Conservation (phyloP, 2,113 vertebrate genomes). For the Aramus guarauna region DNA sequence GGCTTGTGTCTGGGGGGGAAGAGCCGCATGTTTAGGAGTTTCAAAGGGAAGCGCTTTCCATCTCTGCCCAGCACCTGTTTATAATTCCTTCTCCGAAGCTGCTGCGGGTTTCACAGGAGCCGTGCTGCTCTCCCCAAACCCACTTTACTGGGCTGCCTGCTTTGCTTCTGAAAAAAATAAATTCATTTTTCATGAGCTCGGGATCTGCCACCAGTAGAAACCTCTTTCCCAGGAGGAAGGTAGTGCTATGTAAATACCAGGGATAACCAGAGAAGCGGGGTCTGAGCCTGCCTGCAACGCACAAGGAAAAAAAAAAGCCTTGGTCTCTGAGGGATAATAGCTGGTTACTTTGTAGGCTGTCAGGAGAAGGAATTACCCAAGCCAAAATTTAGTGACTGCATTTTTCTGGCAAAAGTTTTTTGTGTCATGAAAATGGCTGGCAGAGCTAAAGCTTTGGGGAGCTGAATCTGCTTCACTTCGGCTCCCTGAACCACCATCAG, state of each 20-base stretch:
- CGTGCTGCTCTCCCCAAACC: not conserved
- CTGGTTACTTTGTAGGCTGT: constrained; percentile 12
- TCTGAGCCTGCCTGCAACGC: not conserved
- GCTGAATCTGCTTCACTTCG: not conserved
- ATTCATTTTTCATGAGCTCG: not conserved
- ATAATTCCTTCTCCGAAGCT: not conserved
- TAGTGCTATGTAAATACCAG: not conserved
- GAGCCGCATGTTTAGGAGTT: not conserved
- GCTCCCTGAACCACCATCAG: constrained; percentile 2
- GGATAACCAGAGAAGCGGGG: not conserved
- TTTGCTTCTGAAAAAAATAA: not conserved
- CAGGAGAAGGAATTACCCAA: constrained; percentile 9
- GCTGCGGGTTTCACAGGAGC: not conserved
- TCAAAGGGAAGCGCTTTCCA: not conserved
- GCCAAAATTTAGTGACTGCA: not conserved
- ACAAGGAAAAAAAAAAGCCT: not conserved
- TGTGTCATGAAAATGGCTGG: constrained; percentile 28
- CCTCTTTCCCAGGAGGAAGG: not conserved
- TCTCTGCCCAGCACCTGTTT: not conserved
- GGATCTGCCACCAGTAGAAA: not conserved
- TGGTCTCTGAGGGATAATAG: not conserved
- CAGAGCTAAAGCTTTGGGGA: constrained; percentile 34
- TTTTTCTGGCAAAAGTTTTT: constrained; percentile 46
- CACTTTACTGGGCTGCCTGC: not conserved
- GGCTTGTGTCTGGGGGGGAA: not conserved